Conservation (phyloP, 2,113 vertebrate genomes). For the Ivindomyrus marchei region DNA sequence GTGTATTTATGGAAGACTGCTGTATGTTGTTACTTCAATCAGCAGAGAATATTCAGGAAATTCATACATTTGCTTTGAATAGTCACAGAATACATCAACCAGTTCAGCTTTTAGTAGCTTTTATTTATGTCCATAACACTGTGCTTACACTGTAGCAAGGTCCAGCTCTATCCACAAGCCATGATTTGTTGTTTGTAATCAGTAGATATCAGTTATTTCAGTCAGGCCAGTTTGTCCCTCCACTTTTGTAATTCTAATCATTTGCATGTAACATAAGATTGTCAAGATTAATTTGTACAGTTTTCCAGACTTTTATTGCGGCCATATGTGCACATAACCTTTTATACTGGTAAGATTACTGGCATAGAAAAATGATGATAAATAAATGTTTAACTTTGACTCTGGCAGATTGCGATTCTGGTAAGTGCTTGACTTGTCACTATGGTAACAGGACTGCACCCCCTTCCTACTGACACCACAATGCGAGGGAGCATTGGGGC, state of each 20-base stretch:
- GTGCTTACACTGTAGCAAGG: neutral
- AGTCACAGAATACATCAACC: neutral
- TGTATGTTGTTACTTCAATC: neutral
- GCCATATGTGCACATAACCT: neutral
- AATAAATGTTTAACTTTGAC: conserved; percentile 1
- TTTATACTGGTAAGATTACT: neutral
- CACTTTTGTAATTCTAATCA: neutral
- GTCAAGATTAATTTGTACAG: neutral
- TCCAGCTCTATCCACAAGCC: neutral
- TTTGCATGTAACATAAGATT: neutral
- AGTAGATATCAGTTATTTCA: neutral
- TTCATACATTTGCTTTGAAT: neutral
- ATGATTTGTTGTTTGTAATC: neutral
- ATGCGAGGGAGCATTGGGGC: neutral
- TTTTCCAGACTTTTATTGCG: neutral
- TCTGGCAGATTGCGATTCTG: neutral
- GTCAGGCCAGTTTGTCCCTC: neutral
- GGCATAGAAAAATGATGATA: neutral
- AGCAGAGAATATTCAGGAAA: neutral
- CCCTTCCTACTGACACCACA: neutral
- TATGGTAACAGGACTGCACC: neutral
- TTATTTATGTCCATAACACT: neutral
- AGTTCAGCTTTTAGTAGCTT: neutral
- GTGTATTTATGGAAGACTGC: neutral
- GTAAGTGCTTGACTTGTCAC: neutral